These are phyloP conservation scores for Phylloscopus trochilus DNA, from an alignment of 2,113 vertebrate genomes.

Conservation along the genomic window DNA sequence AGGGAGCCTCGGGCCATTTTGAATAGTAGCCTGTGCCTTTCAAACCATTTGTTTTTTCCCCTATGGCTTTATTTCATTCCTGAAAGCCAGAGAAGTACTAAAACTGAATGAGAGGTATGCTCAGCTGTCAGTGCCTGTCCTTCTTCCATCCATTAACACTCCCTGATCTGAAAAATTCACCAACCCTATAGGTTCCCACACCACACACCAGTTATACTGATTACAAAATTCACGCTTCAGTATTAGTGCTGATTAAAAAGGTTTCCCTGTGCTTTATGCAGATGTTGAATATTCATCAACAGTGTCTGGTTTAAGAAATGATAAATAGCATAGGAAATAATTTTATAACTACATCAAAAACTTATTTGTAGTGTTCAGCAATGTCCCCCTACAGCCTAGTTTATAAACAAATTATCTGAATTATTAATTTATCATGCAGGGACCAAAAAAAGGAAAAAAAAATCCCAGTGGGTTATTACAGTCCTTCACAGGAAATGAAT, in stretches of 20 bases:
- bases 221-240: slow-evolving; percentile 54
- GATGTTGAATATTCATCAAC: slow-evolving; percentile 59
- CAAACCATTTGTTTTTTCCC: not conserved
- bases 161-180: slow-evolving; percentile 17
- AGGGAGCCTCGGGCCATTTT: not conserved
- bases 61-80: not conserved
- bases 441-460: slow-evolving; percentile 57
- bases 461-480: slow-evolving; percentile 51
- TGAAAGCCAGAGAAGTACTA: not conserved
- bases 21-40: not conserved
- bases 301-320: slow-evolving; percentile 45
- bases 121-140: not conserved
- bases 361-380: slow-evolving; percentile 54
- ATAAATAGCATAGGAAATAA: slow-evolving; percentile 53
- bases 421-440: slow-evolving; percentile 71
- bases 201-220: slow-evolving; percentile 26
- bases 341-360: slow-evolving; percentile 58
- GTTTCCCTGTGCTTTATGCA: slow-evolving; percentile 19
- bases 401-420: slow-evolving; percentile 64
- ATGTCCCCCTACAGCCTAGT: slow-evolving; percentile 42
- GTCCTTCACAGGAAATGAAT: slow-evolving; percentile 66
- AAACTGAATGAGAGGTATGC: not conserved
- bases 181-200: slow-evolving; percentile 35
- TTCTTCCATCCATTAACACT: slow-evolving; percentile 37
- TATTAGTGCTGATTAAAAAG: slow-evolving; percentile 55